Base-by-base conservation (phyloP, 1,140 invertebrate species). In the Leptinotarsa undecemlineata region DNA sequence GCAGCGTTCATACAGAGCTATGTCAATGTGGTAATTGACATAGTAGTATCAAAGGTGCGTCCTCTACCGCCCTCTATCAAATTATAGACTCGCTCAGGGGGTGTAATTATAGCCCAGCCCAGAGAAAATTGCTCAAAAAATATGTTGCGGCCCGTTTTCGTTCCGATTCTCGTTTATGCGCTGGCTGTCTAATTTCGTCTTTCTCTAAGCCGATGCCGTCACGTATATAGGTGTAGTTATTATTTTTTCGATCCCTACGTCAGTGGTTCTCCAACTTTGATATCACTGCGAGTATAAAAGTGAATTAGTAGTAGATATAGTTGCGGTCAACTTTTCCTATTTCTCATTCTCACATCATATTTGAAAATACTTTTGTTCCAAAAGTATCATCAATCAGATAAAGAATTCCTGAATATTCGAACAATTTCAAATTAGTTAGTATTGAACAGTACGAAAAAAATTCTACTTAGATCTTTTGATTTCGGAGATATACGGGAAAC, bases 121-220 rank as follows among this genome's bases (percentile, higher is more conserved):
- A 79, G 77, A 83, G 82, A 83, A 84, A 84, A 84, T 84, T 83
- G 81, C 81, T 77, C 79, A 77, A 83, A 84, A 84, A 84, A 84
- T 83, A 84, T 83, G 81, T 77, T 74, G 76, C 69, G 71, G 47
- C 64, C 77, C 72, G 76, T 77, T 77, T 74, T 78, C 74, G 75
- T 68, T 63, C 71, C 57, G 51, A 42, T 68, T 57, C 70, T 72
- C 70, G 75, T 74, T 76, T 70, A 69, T 74, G 73, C 74, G 48
- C 68, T 77, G 67, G 71, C 67, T 73, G 17, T 75, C 72, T 76
- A 66, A 76, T 57, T 57, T 57, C 17, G 15, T 57, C 51, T 15
- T 57, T 57, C 15, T 57, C 51, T 76, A 72, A 76, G 60, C 61
- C 73, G 74, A 60, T 68, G 74, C 73, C 66, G 21, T 72, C 48